Evolutionary conservation across 2,113 vertebrate genomes (phyloP), one percentile per base, ranked within the genome.

Genomic region (Felis chaus): DNA sequence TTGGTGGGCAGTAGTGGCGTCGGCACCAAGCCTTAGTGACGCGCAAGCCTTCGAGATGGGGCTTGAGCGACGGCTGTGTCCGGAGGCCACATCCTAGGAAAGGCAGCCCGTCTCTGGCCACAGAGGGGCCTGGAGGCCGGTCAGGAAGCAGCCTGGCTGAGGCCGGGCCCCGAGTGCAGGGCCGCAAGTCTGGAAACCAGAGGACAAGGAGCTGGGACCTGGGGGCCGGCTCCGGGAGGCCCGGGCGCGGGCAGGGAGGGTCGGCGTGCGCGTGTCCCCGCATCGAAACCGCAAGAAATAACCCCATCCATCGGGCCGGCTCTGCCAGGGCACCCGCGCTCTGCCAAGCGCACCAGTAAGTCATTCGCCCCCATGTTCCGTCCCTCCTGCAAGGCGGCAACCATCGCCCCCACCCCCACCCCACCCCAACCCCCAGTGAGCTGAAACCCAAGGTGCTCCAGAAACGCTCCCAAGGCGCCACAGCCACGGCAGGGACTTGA

Each of bases 221-320:
- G 14, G 73, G 57, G 48, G 7, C 25, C 29, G 12, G 74, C 50
- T 29, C 48, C 48, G 1, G 1, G n/a, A 23, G 78, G 53, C 25
- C 3, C 3, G 0, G 31, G 25, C 1, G 0, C 9, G 4, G 66
- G 23, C 53, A 14, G 69, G 23, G 14, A 12, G 3, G 21, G 45
- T 1, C 1, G 25, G 12, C 16, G 16, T 0, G 19, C 25, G 1
- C 1, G 2, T 0, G 1, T 18, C 14, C 79, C 48, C 1, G 39
- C 9, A 3, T 13, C 3, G 16, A 16, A 55, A 41, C 45, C 36
- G 16, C 8, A 1, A 18, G n/a, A 12, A 27, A n/a, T 27, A 0
- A 13, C 10, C 2, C 6, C 29, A 71, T 25, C 15, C 5, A 0
- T 5, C 0, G 5, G 71, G 7, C 50, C 4, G 1, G 69, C 79